phyloP scores from a whole-genome alignment of 2,113 vertebrate species.

The Nansenia antarctica region DNA sequence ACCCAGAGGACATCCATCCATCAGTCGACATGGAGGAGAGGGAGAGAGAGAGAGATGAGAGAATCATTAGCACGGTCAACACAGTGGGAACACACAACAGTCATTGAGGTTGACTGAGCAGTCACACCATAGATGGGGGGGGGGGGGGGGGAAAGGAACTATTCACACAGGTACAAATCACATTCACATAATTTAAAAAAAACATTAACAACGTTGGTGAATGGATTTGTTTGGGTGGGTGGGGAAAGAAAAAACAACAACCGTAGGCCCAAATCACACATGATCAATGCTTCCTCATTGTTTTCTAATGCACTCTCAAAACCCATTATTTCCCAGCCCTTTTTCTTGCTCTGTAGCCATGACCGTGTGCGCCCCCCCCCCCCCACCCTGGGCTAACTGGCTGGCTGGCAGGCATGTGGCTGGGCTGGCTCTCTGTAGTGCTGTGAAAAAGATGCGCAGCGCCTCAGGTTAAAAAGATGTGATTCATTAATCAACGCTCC shows the following conservation, averaged over 20 bases:
- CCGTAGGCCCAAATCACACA: conserved; percentile 36
- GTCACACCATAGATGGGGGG: too few species aligned
- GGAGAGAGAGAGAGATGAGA: conserved; percentile 41
- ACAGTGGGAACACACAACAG: too few species aligned
- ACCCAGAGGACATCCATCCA: neutral
- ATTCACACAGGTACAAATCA: too few species aligned
- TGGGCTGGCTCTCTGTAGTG: conserved; percentile 44
- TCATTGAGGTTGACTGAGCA: too few species aligned
- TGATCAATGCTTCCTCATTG: conserved; percentile 46
- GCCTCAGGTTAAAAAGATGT: conserved; percentile 63
- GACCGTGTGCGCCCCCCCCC: conserved; percentile 39
- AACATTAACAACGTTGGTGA: too few species aligned
- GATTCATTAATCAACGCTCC: conserved; percentile 74
- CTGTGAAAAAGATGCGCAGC: conserved; percentile 54
- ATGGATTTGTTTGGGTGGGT: neutral
- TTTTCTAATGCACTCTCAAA: conserved; percentile 14
- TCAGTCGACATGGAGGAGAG: conserved; percentile 28
- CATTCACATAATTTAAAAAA: too few species aligned
- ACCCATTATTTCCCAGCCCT: neutral
- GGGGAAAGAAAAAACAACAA: conserved; percentile 40
- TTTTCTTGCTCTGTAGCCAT: conserved; percentile 27
- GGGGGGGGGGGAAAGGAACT: too few species aligned
- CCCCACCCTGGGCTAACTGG: conserved; percentile 24
- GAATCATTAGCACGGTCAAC: conserved; percentile 16
- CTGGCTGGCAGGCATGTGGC: conserved; percentile 47